Conservation (phyloP, 23 tunicate species). For the Corella eumyota region DNA sequence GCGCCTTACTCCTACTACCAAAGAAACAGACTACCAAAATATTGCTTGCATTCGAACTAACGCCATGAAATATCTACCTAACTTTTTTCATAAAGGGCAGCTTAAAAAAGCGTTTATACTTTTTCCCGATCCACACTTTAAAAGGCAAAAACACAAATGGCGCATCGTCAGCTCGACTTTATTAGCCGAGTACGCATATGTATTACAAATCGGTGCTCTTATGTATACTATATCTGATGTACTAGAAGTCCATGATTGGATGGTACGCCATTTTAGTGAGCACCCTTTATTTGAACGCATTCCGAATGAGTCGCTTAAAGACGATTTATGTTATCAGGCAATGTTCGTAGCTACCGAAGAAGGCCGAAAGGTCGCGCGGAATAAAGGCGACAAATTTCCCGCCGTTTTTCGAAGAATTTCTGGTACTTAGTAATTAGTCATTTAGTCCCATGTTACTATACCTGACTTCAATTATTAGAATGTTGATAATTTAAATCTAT, state of each 20-base stretch:
- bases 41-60: constrained; percentile 87
- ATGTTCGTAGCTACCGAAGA: constrained; percentile 91
- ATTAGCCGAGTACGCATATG: constrained; percentile 88
- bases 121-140: constrained; percentile 98
- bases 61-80: constrained; percentile 97
- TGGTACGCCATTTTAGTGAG: constrained; percentile 64
- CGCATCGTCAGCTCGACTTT: constrained; percentile 63
- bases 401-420: constrained; percentile 78
- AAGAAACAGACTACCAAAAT: constrained; percentile 31
- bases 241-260: constrained; percentile 87
- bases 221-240: constrained; percentile 95
- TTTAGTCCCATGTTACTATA: too few relatives aligned
- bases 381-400: constrained; percentile 74
- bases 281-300: constrained; percentile 86
- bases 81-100: constrained; percentile 87
- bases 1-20: constrained; percentile 18
- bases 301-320: constrained; percentile 19
- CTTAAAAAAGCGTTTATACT: constrained; percentile 79
- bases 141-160: constrained; percentile 93
- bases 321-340: constrained; percentile 74
- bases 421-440: too few relatives aligned
- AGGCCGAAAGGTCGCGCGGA: constrained; percentile 88
- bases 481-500: too few relatives aligned
- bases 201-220: constrained; percentile 28
- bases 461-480: too few relatives aligned